A percentile compares a stretch with the other conserved stretches of the same genome.
Conservation (phyloP, 1,140 invertebrate genomes). For the Battus philenor region DNA sequence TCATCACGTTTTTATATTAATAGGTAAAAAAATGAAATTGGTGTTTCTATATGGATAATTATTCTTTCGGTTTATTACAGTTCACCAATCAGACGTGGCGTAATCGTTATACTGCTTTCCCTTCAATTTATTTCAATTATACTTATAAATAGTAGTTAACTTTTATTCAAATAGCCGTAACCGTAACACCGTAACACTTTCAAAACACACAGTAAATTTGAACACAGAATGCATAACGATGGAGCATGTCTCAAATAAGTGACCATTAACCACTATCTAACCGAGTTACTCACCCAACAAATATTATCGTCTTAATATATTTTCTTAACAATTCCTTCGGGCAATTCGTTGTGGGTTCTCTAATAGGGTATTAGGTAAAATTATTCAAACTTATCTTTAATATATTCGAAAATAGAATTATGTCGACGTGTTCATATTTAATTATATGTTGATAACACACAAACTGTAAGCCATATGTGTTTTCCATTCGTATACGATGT, state of each 20-base stretch:
- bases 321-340: conserved; percentile 5
- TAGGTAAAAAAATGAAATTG: too few relatives aligned
- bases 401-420: conserved; percentile 1
- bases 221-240: conserved; percentile 4
- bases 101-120: conserved; percentile 2
- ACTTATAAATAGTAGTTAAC: conserved; percentile 9
- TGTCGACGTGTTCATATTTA: conserved; percentile 2
- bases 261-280: background rate
- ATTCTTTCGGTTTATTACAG: too few relatives aligned
- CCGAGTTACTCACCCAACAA: background rate
- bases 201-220: conserved; percentile 6
- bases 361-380: conserved; percentile 6
- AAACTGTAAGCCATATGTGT: background rate
- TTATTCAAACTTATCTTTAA: conserved; percentile 10
- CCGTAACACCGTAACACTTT: too few relatives aligned
- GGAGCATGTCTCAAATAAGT: background rate
- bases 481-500: too few relatives aligned
- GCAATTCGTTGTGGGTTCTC: background rate
- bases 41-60: too few relatives aligned
- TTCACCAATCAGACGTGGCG: too few relatives aligned
- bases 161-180: conserved; percentile 4
- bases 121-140: conserved; percentile 5
- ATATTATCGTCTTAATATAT: background rate
- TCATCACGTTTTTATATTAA: too few relatives aligned
- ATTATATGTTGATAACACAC: conserved; percentile 2